Evolutionary conservation across 1,140 invertebrate genomes (phyloP).

Genomic region (Pachypsylla venusta): DNA sequence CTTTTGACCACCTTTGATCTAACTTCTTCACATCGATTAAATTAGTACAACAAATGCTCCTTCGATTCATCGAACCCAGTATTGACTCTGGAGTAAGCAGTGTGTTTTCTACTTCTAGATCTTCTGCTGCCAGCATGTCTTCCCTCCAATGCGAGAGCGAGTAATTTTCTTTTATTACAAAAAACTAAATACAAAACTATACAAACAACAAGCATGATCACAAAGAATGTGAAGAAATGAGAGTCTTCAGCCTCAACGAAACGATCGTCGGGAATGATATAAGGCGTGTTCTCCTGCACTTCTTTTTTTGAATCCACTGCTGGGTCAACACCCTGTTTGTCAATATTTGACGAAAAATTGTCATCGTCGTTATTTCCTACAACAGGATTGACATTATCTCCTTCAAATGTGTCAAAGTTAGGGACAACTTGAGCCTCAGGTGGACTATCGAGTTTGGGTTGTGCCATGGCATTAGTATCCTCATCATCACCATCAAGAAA

Average conservation of each 20-base stretch:
- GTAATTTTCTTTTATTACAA: slow-evolving; percentile 35
- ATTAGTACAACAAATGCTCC: neutral
- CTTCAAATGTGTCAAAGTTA: neutral
- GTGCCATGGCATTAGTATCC: no score
- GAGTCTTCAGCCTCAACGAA: slow-evolving; percentile 25
- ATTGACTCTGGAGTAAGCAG: slow-evolving; percentile 1
- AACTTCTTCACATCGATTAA: no score
- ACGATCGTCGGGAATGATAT: slow-evolving; percentile 4
- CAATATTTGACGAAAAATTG: slow-evolving; percentile 3
- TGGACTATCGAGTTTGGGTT: no score
- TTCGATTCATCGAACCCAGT: neutral
- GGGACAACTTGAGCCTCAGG: neutral
- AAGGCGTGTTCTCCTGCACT: neutral
- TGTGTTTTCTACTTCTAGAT: neutral
- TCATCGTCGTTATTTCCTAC: neutral
- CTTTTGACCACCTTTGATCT: no score
- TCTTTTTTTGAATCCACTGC: neutral
- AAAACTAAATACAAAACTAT: slow-evolving; percentile 34
- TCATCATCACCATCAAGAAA: no score
- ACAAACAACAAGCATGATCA: slow-evolving; percentile 32
- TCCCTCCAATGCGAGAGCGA: slow-evolving; percentile 22
- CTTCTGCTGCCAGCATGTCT: neutral
- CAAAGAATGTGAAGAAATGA: slow-evolving; percentile 35
- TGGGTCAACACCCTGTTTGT: neutral
- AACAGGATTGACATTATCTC: neutral